Conservation (phyloP, 1,140 invertebrate genomes). For the Heterodera carotae region DNA sequence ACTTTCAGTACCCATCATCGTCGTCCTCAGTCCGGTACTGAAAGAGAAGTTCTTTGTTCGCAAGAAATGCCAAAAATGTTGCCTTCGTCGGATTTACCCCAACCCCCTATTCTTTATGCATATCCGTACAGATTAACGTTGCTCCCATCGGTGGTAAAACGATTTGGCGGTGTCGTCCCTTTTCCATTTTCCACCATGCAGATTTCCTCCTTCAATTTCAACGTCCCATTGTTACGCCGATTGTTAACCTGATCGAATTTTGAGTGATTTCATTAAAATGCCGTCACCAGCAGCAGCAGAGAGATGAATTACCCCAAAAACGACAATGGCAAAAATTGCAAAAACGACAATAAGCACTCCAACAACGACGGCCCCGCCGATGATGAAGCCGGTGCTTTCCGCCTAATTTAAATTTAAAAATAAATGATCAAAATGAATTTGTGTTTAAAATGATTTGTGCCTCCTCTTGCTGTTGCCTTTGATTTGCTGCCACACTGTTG, state of each 20-base stretch:
- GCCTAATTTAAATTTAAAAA: conserved; percentile 22
- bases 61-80: too few species aligned
- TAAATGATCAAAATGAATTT: background rate
- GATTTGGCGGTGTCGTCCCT: background rate
- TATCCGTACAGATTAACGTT: background rate
- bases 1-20: background rate
- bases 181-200: conserved; percentile 17
- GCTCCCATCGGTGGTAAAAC: background rate
- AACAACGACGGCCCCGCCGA: conserved; percentile 25
- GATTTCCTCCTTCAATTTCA: conserved; percentile 13
- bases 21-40: background rate
- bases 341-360: conserved; percentile 25
- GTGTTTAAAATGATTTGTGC: background rate
- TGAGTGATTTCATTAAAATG: too few species aligned
- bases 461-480: conserved; percentile 9
- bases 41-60: too few species aligned
- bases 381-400: conserved; percentile 21
- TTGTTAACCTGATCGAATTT: conserved; percentile 7
- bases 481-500: background rate
- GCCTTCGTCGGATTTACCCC: too few species aligned
- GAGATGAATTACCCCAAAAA: conserved; percentile 25
- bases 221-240: background rate
- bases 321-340: conserved; percentile 31
- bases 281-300: too few species aligned
- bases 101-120: background rate